Base-by-base conservation (phyloP, 2,888 invertebrate species). In the Drosophila anomalipes region DNA sequence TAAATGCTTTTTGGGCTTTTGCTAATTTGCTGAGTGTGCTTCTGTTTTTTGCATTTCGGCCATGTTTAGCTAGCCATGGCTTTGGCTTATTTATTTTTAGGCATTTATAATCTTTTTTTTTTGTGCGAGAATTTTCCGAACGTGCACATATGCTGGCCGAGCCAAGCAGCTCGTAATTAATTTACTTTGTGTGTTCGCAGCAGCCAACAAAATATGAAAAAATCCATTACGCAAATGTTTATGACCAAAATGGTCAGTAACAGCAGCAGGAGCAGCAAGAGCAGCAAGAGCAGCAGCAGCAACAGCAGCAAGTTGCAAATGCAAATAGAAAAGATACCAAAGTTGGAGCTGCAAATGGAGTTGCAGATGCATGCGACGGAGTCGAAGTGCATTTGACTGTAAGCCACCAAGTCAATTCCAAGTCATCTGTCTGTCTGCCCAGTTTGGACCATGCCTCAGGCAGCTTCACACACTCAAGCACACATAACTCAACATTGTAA, bases 161-260 rank as follows among this genome's bases (percentile, higher is more conserved):
- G 57, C 62, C 37, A 32, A 47, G 68, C 63, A 77, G 87, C 87
- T 89, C 90, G 90, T 87, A 87, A 87, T 87, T 87, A 87, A 87
- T 87, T 87, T 87, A 87, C 87, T 87, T 87, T 87, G 87, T 87
- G 91, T 89, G 91, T 89, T 85, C 84, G 80, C 77, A 88, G 79
- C 81, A 72, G 62, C 80, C 77, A 87, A 75, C 71, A 83, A 86
- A 90, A 88, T 90, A 90, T 88, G 88, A 90, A 83, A 89, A 89
- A 90, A 89, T 91, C 91, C 89, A 89, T 91, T 91, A 89, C 89
- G 89, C 90, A 91, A 89, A 89, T 89, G 89, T 89, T 89, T 89
- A 89, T 89, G 89, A 86, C 89, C 89, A 91, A 89, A 89, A 89
- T 87, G 88, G 89, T 87, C 89, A 88, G 81, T 81, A 59, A 60